A percentile compares a stretch with the other conserved stretches of the same genome.
These are phyloP conservation scores for Colistium nudipinnis DNA, from an alignment of 2,113 vertebrate species.

Conservation along the genomic window DNA sequence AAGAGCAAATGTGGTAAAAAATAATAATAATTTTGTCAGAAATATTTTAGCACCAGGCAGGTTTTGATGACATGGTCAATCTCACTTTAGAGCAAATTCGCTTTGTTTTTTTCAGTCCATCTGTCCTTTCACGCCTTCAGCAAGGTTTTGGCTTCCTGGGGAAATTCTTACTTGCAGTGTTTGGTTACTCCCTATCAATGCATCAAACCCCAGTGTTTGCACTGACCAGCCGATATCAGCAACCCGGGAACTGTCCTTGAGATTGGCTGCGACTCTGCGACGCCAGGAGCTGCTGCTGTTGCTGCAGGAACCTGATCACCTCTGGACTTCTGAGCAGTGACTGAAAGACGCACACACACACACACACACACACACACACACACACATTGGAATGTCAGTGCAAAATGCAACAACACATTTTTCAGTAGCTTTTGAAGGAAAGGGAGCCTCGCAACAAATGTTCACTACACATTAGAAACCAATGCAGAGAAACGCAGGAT, in stretches of 20 bases:
- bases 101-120: constrained; percentile 2
- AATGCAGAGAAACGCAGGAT: neutral
- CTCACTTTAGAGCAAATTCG: neutral
- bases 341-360: constrained; percentile 74
- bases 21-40: too few relatives aligned
- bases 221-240: constrained; percentile 23
- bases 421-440: neutral
- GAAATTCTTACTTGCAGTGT: constrained; percentile 14
- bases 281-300: constrained; percentile 92
- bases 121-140: neutral
- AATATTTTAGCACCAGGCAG: constrained; percentile 6
- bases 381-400: constrained; percentile 6
- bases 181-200: neutral
- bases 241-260: constrained; percentile 86
- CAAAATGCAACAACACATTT: neutral
- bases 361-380: too few relatives aligned
- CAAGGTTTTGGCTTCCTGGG: neutral
- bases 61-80: neutral
- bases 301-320: constrained; percentile 97
- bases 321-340: constrained; percentile 96
- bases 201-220: neutral
- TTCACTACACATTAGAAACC: neutral
- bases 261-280: constrained; percentile 87
- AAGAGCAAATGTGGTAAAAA: too few relatives aligned
- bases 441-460: too few relatives aligned